Evolutionary conservation across 2,113 vertebrate species (phyloP).

Genomic region (Cochlearius cochlearius): DNA sequence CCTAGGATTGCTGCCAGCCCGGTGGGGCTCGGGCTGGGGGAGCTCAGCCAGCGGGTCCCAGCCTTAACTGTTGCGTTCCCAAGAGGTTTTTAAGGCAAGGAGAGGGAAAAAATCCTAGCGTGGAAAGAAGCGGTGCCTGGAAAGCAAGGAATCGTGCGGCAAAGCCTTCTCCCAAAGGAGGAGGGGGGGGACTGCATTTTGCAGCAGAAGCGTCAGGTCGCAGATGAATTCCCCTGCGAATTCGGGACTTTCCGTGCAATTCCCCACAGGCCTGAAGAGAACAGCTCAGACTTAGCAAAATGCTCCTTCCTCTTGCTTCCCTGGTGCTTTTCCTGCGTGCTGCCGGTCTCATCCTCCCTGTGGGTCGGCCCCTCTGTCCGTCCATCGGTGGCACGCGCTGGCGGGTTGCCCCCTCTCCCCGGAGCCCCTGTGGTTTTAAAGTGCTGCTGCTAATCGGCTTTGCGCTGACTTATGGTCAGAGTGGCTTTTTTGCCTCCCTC

Average conservation of each 20-base stretch:
- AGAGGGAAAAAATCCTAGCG: rapidly evolving
- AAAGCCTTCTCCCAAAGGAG: neutral
- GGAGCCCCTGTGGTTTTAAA: conserved; percentile 72
- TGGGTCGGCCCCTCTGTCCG: neutral
- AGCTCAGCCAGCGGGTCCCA: neutral
- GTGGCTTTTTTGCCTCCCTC: conserved; percentile 84
- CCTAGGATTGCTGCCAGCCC: conserved; percentile 42
- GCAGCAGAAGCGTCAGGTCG: neutral
- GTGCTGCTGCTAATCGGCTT: conserved; percentile 93
- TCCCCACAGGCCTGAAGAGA: neutral
- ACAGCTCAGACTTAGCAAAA: neutral
- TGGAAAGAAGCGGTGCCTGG: neutral
- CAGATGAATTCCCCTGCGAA: neutral
- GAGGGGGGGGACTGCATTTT: rapidly evolving
- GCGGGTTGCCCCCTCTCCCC: neutral
- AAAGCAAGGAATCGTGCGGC: rapidly evolving
- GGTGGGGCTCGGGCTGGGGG: neutral
- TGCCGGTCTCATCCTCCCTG: neutral
- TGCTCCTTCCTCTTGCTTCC: neutral
- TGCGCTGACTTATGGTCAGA: conserved; percentile 82
- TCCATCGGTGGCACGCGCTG: rapidly evolving
- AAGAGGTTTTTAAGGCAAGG: neutral
- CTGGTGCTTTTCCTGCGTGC: neutral
- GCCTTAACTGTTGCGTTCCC: neutral
- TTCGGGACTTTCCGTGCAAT: neutral